A percentile compares a stretch with the other conserved stretches of the same genome.
These are phyloP conservation scores for Drosophila prosaltans DNA, from an alignment of 1,140 invertebrate species.

Conservation along the genomic window DNA sequence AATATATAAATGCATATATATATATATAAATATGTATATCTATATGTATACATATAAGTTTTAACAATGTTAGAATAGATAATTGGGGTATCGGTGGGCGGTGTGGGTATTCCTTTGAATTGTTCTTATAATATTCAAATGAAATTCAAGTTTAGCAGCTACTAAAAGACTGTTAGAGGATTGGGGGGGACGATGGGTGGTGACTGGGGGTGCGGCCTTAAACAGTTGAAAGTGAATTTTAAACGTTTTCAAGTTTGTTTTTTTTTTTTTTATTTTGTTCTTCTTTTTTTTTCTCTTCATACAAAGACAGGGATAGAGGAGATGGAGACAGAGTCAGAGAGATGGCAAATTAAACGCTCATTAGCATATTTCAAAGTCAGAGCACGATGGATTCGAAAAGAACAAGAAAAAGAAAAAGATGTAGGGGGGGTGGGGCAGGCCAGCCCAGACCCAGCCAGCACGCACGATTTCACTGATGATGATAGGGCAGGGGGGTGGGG, in stretches of 20 bases:
- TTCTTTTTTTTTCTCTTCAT: too few species aligned
- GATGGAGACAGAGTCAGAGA: background rate
- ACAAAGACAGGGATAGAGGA: background rate
- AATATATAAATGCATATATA: too few species aligned
- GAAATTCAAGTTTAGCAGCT: constrained; percentile 67
- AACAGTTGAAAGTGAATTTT: constrained; percentile 71
- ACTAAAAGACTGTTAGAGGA: constrained; percentile 34
- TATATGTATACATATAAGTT: background rate
- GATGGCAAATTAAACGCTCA: constrained; percentile 70
- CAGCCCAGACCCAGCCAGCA: background rate
- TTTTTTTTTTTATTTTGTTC: constrained; percentile 16
- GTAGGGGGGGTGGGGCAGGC: background rate
- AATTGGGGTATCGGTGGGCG: background rate
- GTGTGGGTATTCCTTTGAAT: background rate
- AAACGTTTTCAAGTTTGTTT: constrained; percentile 51
- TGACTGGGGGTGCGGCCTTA: constrained; percentile 18
- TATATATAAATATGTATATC: too few species aligned
- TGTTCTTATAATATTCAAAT: constrained; percentile 50
- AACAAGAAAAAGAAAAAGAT: constrained; percentile 4
- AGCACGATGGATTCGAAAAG: constrained; percentile 21
- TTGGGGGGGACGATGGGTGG: too few species aligned
- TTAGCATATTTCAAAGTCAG: constrained; percentile 67
- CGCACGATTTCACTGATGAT: constrained; percentile 31
- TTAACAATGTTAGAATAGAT: constrained; percentile 21
- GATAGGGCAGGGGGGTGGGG: background rate